Conservation (phyloP, 2,888 invertebrate species). For the Cheiracanthium punctorium region DNA sequence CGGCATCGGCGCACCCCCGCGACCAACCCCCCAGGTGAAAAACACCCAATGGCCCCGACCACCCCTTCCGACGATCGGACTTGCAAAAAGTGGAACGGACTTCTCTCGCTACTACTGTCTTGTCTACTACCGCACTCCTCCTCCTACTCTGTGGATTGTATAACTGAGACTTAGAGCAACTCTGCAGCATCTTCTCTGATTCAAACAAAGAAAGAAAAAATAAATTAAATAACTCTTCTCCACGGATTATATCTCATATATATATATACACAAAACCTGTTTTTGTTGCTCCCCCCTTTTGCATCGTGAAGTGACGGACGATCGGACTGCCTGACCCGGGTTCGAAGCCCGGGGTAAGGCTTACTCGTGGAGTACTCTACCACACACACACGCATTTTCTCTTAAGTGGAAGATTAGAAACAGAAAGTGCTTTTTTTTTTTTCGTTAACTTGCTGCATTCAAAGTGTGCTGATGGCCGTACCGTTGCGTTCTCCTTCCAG, state of each 20-base stretch:
- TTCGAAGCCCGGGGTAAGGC: neutral
- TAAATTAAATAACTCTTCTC: no score
- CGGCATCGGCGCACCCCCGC: constrained; percentile 10
- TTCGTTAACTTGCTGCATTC: neutral
- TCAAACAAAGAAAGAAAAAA: no score
- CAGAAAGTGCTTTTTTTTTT: no score
- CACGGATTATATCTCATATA: no score
- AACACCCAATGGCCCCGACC: neutral
- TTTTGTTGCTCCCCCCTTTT: no score
- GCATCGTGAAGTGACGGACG: no score
- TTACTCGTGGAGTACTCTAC: neutral
- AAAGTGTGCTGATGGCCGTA: constrained; percentile 21
- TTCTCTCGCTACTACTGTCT: neutral
- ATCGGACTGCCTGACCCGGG: constrained; percentile 1
- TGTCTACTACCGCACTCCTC: neutral
- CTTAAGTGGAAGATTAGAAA: no score
- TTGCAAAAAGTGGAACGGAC: neutral
- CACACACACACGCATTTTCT: no score
- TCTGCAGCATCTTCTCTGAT: no score
- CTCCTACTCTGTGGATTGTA: neutral
- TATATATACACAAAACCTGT: no score
- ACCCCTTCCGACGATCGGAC: neutral
- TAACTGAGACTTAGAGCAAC: no score
- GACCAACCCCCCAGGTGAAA: constrained; percentile 8
- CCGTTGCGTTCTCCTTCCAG: constrained; percentile 55